Conservation (phyloP, 2,113 vertebrate genomes). For the Rhinichthys klamathensis region DNA sequence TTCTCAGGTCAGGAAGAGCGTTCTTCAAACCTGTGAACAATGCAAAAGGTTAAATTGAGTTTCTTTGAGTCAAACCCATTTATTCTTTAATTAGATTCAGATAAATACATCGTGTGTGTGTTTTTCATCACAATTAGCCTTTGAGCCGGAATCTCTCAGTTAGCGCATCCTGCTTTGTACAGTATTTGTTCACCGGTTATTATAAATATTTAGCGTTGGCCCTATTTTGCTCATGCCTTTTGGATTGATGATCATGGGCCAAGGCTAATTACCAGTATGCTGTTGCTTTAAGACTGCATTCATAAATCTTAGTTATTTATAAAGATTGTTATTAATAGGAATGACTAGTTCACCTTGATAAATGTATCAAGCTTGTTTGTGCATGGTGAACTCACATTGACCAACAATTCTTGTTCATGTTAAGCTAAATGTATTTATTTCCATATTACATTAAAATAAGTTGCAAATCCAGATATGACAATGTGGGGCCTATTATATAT, state of each 20-base stretch:
- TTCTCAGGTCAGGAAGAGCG: background rate
- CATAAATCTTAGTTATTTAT: constrained; percentile 59
- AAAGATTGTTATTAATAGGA: constrained; percentile 59
- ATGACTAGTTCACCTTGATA: constrained; percentile 54
- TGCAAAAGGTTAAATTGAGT: constrained; percentile 7
- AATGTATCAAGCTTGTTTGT: constrained; percentile 47
- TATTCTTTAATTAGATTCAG: constrained; percentile 24
- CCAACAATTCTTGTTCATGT: constrained; percentile 1
- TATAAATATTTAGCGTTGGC: constrained; percentile 36
- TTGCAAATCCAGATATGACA: background rate
- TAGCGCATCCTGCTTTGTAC: constrained; percentile 3
- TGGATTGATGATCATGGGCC: constrained; percentile 57
- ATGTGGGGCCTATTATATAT: no score
- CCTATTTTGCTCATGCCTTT: constrained; percentile 52
- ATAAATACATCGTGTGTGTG: background rate
- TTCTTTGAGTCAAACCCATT: background rate
- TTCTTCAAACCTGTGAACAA: background rate
- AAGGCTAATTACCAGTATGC: constrained; percentile 57
- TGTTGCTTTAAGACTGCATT: constrained; percentile 52
- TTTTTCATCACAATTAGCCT: constrained; percentile 25
- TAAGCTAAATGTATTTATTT: constrained; percentile 34
- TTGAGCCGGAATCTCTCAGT: background rate
- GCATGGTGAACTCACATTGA: background rate
- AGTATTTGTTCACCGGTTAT: constrained; percentile 20
- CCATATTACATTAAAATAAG: background rate